Conservation (phyloP, 1,140 invertebrate species). For the Heliothis subflexa region DNA sequence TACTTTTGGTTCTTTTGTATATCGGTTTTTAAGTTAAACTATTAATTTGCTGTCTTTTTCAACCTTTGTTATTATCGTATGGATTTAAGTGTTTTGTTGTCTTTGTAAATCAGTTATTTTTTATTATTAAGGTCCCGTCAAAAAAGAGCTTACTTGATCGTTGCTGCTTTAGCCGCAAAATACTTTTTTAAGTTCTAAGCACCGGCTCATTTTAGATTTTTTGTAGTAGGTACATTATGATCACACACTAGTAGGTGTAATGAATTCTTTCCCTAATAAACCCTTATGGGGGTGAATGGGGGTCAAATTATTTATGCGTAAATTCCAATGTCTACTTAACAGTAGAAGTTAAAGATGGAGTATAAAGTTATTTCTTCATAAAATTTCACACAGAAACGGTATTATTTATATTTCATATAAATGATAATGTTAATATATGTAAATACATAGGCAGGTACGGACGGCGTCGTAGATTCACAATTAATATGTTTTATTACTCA, state of each 20-base stretch:
- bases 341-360: no score
- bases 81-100: not conserved
- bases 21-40: not conserved
- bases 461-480: constrained; percentile 1
- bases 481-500: constrained; percentile 32
- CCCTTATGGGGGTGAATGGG: no score
- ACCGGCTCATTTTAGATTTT: no score
- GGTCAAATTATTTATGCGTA: no score
- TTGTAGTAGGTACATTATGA: no score
- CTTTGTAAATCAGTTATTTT: not conserved
- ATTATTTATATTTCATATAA: not conserved
- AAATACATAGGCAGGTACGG: constrained; percentile 1
- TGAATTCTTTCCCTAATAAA: no score
- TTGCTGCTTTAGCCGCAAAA: no score
- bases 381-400: constrained; percentile 4
- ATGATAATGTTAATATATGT: constrained; percentile 21
- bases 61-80: not conserved
- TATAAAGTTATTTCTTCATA: not conserved
- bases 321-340: no score
- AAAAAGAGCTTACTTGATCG: no score
- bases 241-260: no score
- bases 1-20: constrained; percentile 1
- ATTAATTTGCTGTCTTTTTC: not conserved
- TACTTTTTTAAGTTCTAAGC: no score
- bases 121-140: no score